phyloP scores from a whole-genome alignment of 2,888 invertebrate species.

The Liodrosophila aerea region DNA sequence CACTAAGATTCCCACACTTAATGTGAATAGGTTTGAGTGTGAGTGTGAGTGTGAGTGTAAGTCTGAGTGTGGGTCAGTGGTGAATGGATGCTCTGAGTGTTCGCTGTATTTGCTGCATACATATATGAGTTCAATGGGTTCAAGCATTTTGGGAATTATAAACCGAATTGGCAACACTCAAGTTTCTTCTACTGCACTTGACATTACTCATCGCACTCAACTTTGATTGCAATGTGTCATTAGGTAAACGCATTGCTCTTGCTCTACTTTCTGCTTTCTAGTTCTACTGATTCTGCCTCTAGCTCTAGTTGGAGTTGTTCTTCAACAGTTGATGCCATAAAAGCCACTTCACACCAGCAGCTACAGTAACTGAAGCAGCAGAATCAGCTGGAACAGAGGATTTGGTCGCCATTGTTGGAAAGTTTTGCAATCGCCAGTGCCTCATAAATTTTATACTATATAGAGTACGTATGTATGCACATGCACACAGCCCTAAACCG shows the following conservation, averaged over 20 bases:
- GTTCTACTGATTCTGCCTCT: conserved; percentile 13
- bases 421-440: conserved; percentile 77
- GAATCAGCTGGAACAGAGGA: conserved; percentile 51
- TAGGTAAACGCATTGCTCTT: conserved; percentile 30
- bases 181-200: conserved; percentile 33
- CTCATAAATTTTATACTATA: conserved; percentile 67
- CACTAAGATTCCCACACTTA: background rate
- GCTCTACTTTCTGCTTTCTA: too few species aligned
- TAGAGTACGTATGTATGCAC: too few species aligned
- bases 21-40: conserved; percentile 1
- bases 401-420: conserved; percentile 75
- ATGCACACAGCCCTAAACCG: conserved; percentile 27
- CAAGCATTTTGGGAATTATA: conserved; percentile 24
- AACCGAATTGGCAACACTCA: conserved; percentile 4
- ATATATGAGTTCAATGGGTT: background rate
- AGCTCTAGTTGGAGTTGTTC: background rate
- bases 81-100: background rate
- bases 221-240: conserved; percentile 60
- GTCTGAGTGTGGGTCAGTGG: conserved; percentile 1
- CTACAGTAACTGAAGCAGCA: background rate
- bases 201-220: conserved; percentile 36
- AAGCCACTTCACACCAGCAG: background rate
- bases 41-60: conserved; percentile 3
- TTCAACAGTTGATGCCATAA: too few species aligned
- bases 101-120: too few species aligned